A percentile compares a stretch with the other conserved stretches of the same genome.
Conservation (phyloP, 2,797 vertebrate species). For the Miichthys miiuy region DNA sequence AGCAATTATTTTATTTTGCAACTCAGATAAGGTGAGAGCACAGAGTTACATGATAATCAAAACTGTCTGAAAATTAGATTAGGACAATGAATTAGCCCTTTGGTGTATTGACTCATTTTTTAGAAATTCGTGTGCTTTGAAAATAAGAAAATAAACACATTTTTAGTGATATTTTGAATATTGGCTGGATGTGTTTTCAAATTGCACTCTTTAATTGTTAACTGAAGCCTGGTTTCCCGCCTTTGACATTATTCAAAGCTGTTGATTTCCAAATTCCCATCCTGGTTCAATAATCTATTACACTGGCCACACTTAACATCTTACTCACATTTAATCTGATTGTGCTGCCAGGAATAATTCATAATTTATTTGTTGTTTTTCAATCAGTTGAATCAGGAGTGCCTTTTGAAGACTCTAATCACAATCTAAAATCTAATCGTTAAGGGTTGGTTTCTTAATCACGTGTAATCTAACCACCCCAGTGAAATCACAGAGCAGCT, state of each 20-base stretch:
- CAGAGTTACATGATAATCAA: neutral
- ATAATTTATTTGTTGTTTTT: slow-evolving; percentile 27
- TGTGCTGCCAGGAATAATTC: neutral
- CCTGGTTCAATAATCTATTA: neutral
- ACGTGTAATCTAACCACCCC: slow-evolving; percentile 21
- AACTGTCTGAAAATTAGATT: neutral
- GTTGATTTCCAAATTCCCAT: neutral
- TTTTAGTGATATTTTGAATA: neutral
- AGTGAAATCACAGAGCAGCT: slow-evolving; percentile 14
- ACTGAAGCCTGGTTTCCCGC: neutral
- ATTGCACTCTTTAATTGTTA: neutral
- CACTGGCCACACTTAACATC: neutral
- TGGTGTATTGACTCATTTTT: neutral
- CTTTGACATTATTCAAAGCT: neutral
- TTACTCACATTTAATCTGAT: neutral
- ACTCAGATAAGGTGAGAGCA: neutral
- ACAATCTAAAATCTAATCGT: slow-evolving; percentile 36
- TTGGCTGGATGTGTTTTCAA: slow-evolving; percentile 4
- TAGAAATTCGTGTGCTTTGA: neutral
- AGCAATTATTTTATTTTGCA: neutral
- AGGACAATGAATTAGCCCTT: neutral
- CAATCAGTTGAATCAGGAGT: slow-evolving; percentile 50
- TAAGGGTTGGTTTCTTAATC: slow-evolving; percentile 40
- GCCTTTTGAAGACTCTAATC: slow-evolving; percentile 60
- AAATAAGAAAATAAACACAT: neutral